Evolutionary conservation across 2,888 invertebrate species (phyloP).

Genomic region (Hipparchia sbordonii): DNA sequence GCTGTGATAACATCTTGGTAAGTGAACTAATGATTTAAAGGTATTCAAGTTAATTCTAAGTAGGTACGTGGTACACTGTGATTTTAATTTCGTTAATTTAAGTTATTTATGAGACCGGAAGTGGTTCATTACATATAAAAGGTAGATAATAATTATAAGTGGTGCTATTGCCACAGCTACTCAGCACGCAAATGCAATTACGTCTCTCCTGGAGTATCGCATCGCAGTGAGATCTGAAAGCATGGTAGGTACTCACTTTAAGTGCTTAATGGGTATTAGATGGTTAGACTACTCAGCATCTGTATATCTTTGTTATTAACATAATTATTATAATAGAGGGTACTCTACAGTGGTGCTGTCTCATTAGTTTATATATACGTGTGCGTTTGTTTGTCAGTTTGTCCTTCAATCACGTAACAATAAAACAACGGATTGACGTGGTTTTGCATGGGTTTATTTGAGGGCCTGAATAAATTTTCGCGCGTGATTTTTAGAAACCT

Average conservation of each 20-base stretch:
- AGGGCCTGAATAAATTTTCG: too few relatives aligned
- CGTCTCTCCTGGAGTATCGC: constrained; percentile 9
- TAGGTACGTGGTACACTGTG: neutral
- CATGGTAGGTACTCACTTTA: constrained; percentile 1
- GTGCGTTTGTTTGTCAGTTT: neutral
- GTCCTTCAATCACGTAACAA: neutral
- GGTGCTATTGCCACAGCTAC: constrained; percentile 8
- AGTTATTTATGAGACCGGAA: neutral
- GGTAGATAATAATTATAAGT: constrained; percentile 7
- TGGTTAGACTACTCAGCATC: constrained; percentile 9
- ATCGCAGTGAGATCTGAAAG: constrained; percentile 6
- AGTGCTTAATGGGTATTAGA: constrained; percentile 21
- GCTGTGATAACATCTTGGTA: too few relatives aligned
- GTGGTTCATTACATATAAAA: neutral
- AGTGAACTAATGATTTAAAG: too few relatives aligned
- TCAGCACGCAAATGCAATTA: constrained; percentile 19
- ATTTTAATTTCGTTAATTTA: neutral
- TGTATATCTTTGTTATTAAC: constrained; percentile 3
- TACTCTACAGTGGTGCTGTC: neutral
- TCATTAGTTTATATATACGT: too few relatives aligned
- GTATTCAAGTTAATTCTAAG: neutral
- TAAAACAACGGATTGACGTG: too few relatives aligned
- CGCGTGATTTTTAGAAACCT: too few relatives aligned
- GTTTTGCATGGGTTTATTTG: too few relatives aligned
- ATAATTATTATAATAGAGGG: neutral